Conservation (phyloP, 2,888 invertebrate species). For the Drosophila anomelani region DNA sequence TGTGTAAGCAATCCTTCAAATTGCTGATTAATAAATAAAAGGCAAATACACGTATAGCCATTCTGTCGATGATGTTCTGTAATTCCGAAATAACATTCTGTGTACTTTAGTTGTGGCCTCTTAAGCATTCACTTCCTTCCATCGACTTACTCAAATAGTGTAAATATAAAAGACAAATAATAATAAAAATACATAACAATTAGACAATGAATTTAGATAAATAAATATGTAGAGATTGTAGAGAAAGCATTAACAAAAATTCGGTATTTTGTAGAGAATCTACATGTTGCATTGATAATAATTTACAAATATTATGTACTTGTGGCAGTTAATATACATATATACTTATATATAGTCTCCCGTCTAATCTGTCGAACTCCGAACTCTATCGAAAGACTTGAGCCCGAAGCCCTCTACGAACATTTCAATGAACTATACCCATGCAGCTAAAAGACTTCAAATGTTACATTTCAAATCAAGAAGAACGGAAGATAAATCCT, state of each 20-base stretch:
- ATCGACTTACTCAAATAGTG: conserved; percentile 37
- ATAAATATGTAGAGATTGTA: conserved; percentile 64
- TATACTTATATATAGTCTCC: conserved; percentile 19
- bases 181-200: conserved; percentile 47
- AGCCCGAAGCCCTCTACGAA: conserved; percentile 38
- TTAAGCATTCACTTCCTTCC: background rate
- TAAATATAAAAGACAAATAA: conserved; percentile 69
- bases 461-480: conserved; percentile 51
- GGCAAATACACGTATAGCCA: conserved; percentile 1
- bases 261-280: conserved; percentile 77
- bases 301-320: conserved; percentile 74
- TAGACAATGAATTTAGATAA: conserved; percentile 64
- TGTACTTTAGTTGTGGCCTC: conserved; percentile 7
- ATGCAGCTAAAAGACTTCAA: conserved; percentile 61
- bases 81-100: conserved; percentile 1
- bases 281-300: conserved; percentile 80
- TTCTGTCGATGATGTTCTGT: background rate
- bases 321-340: conserved; percentile 65
- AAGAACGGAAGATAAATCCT: background rate
- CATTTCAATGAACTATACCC: conserved; percentile 54
- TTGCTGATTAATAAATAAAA: conserved; percentile 45
- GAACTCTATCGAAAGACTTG: conserved; percentile 63
- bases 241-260: conserved; percentile 47
- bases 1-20: conserved; percentile 52
- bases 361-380: conserved; percentile 20